These are phyloP conservation scores for Tanytarsus gracilentus DNA, from an alignment of 2,888 invertebrate species.

Conservation along the genomic window DNA sequence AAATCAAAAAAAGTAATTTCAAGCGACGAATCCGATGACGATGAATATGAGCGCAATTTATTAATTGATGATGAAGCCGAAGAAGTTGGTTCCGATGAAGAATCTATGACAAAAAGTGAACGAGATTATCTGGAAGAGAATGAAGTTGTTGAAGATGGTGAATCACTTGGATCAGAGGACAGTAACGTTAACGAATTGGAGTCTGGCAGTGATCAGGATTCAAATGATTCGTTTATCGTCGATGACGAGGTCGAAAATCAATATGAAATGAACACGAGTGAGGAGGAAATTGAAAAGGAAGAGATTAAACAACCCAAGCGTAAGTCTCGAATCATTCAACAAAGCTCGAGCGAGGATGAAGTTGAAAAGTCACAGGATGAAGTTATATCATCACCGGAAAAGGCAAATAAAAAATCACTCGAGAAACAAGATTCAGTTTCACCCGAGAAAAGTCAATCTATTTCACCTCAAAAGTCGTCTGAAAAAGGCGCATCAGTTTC, in stretches of 20 bases:
- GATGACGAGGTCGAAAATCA: slow-evolving; percentile 40
- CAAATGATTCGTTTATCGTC: slow-evolving; percentile 48
- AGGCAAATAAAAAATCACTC: neutral
- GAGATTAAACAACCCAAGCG: neutral
- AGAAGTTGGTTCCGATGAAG: slow-evolving; percentile 34
- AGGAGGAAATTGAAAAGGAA: neutral
- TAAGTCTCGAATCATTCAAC: neutral
- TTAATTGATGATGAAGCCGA: slow-evolving; percentile 38
- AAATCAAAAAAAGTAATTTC: neutral
- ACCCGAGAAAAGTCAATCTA: too few species aligned
- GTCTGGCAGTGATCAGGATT: slow-evolving; percentile 43
- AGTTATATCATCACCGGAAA: neutral
- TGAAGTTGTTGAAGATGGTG: slow-evolving; percentile 46
- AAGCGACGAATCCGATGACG: slow-evolving; percentile 30
- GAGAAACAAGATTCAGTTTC: neutral
- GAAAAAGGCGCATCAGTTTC: too few species aligned
- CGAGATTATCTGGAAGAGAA: slow-evolving; percentile 46
- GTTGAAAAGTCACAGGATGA: neutral
- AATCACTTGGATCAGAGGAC: slow-evolving; percentile 46
- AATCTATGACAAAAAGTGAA: slow-evolving; percentile 45
- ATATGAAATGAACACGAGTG: neutral
- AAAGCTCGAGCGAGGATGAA: neutral
- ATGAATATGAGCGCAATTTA: slow-evolving; percentile 30
- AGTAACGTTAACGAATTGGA: slow-evolving; percentile 39
- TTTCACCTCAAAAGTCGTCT: too few species aligned